phyloP scores from a whole-genome alignment of 2,113 vertebrate genomes.

The Progne subis region DNA sequence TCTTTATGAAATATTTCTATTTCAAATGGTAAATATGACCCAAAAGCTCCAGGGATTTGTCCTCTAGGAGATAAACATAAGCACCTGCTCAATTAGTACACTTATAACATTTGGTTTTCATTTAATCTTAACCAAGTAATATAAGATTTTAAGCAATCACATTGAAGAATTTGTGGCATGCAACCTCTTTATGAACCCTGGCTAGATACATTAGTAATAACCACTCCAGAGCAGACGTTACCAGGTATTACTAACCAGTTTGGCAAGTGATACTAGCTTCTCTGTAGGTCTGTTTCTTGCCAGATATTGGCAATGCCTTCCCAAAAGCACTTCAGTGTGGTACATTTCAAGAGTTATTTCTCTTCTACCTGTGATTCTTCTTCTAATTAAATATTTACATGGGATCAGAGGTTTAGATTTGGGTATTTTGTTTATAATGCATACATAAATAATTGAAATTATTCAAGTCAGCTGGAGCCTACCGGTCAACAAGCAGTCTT shows the following conservation, averaged over 20 bases:
- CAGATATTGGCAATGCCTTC: background rate
- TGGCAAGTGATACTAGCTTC: background rate
- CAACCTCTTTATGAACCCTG: background rate
- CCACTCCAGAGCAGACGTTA: background rate
- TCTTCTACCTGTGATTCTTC: background rate
- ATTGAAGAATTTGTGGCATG: background rate
- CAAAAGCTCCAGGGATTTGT: background rate
- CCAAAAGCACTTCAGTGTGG: background rate
- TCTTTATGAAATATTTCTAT: background rate
- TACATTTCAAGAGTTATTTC: background rate
- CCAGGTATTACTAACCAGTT: background rate
- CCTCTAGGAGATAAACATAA: background rate
- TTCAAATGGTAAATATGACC: background rate
- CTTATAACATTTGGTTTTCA: background rate
- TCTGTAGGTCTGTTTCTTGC: background rate
- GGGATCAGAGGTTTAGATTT: background rate
- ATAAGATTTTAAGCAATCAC: background rate
- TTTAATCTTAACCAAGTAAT: background rate
- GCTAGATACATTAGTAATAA: background rate
- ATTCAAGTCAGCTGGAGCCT: background rate
- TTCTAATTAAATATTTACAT: background rate
- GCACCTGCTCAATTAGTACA: background rate
- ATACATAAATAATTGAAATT: background rate
- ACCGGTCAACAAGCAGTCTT: background rate
- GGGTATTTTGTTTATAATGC: background rate